Percentiles rank a stretch among this genome's conserved stretches.
phyloP scores from a whole-genome alignment of 2,797 vertebrate genomes.

The Epinephelus malabaricus region DNA sequence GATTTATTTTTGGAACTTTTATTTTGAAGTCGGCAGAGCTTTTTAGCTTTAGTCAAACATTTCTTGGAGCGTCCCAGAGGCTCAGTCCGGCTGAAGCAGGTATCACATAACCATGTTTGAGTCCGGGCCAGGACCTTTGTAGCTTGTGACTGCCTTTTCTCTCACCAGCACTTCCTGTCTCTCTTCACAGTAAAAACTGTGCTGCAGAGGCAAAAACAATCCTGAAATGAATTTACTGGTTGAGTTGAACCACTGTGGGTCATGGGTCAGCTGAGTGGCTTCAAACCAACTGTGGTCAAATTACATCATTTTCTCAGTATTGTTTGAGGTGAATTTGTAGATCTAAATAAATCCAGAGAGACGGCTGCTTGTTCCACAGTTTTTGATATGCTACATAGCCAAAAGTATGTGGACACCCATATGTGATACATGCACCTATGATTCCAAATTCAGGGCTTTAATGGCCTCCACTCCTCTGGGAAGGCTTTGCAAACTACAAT shows the following conservation, averaged over 20 bases:
- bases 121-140: slow-evolving; percentile 49
- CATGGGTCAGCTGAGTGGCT: not conserved
- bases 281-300: not conserved
- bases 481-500: not conserved
- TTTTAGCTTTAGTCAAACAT: not conserved
- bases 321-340: not conserved
- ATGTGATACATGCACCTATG: not conserved
- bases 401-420: not conserved
- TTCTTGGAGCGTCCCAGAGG: slow-evolving; percentile 5
- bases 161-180: slow-evolving; percentile 48
- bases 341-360: not conserved
- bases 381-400: not conserved
- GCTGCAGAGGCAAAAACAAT: slow-evolving; percentile 15
- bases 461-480: not conserved
- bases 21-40: slow-evolving; percentile 3
- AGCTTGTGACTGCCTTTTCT: slow-evolving; percentile 27
- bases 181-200: slow-evolving; percentile 50
- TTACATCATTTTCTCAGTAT: not conserved
- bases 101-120: slow-evolving; percentile 49
- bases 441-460: not conserved
- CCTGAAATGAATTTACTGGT: slow-evolving; percentile 17
- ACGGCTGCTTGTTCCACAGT: not conserved
- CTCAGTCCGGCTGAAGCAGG: slow-evolving; percentile 20
- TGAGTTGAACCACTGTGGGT: slow-evolving; percentile 11
- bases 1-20: slow-evolving; percentile 35